phyloP scores from a whole-genome alignment of 2,113 vertebrate species.

The Recurvirostra avosetta region DNA sequence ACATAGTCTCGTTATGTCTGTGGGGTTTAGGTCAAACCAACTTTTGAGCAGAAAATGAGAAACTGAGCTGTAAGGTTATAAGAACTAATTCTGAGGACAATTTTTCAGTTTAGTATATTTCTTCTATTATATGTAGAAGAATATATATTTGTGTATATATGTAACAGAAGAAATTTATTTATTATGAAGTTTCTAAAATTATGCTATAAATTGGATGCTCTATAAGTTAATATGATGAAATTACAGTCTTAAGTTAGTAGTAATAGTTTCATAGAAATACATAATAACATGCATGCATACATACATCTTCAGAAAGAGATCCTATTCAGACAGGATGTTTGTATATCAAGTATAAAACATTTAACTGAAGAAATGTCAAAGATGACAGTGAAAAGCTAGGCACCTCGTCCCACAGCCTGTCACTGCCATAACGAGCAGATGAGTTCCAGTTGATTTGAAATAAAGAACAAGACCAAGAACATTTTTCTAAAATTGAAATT shows the following conservation, averaged over 20 bases:
- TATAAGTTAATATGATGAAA: neutral
- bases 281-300: neutral
- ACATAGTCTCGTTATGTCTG: neutral
- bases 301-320: neutral
- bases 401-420: neutral
- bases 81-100: neutral
- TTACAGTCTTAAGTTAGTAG: neutral
- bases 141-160: neutral
- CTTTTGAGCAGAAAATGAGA: neutral
- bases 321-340: neutral
- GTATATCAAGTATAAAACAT: neutral
- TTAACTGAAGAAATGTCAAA: neutral
- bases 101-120: neutral
- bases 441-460: neutral
- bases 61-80: neutral
- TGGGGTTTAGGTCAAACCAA: neutral
- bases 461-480: neutral
- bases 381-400: neutral
- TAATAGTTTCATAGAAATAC: neutral
- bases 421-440: rapidly evolving
- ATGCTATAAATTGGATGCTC: neutral
- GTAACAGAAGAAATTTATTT: neutral
- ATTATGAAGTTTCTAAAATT: neutral
- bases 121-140: neutral
- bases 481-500: neutral